Percentiles rank a stretch among this genome's conserved stretches.
These are phyloP conservation scores for Megalops atlanticus DNA, from an alignment of 2,113 vertebrate genomes.

Conservation along the genomic window DNA sequence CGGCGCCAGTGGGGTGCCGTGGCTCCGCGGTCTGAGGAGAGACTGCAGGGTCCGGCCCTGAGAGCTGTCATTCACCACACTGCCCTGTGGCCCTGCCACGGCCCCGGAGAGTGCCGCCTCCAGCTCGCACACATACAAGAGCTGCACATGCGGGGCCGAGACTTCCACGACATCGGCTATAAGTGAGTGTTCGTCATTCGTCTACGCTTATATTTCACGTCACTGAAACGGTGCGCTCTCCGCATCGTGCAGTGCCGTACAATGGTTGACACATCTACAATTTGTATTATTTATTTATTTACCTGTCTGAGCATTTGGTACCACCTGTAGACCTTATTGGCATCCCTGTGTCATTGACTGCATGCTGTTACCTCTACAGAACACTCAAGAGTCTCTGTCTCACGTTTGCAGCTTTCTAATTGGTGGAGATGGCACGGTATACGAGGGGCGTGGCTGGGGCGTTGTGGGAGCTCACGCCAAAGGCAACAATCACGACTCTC, in stretches of 20 bases:
- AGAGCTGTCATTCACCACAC: slow-evolving; percentile 69
- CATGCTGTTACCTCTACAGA: not conserved
- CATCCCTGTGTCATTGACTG: no score
- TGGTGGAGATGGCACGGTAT: slow-evolving; percentile 67
- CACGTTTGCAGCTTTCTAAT: slow-evolving; percentile 71
- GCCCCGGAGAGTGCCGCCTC: slow-evolving; percentile 30
- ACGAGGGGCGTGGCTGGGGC: slow-evolving; percentile 78
- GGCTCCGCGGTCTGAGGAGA: slow-evolving; percentile 34
- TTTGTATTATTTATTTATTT: no score
- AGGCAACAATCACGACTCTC: slow-evolving; percentile 67
- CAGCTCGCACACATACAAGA: slow-evolving; percentile 58
- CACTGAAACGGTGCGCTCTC: no score
- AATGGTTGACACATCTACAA: no score
- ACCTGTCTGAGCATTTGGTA: no score
- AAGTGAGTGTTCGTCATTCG: slow-evolving; percentile 59
- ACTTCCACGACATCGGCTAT: slow-evolving; percentile 73
- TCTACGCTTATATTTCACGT: no score
- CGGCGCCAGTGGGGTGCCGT: slow-evolving; percentile 59
- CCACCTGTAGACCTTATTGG: no score
- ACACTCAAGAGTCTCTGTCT: not conserved
- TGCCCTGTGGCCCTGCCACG: slow-evolving; percentile 42
- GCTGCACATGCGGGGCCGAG: slow-evolving; percentile 54
- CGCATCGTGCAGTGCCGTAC: no score
- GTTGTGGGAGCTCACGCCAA: slow-evolving; percentile 69
- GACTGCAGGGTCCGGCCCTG: slow-evolving; percentile 38